Base-by-base conservation (phyloP, 2,113 vertebrate species). In the Lagopus leucura region DNA sequence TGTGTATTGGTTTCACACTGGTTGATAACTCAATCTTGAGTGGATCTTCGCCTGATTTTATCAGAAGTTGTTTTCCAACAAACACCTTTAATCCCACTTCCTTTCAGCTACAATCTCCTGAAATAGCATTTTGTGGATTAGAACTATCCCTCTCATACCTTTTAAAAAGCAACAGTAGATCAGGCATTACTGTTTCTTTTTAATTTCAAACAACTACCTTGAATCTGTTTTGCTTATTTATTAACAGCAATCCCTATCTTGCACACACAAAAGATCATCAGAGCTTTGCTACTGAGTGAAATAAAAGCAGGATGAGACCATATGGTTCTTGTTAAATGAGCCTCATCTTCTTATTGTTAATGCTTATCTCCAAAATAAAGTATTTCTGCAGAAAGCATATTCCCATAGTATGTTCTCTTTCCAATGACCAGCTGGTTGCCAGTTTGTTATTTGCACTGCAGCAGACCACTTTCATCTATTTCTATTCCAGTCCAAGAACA, bases 311-410 rank as follows among this genome's bases (percentile, higher is more conserved):
- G 75, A 92, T 79, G 42, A 75, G 76, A 88, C 85, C 94, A 96
- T 95, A 96, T 94, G 96, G 93, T 92, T 96, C 96, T 91, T 94
- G 94, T 97, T 97, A 94, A 91, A 94, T 14, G 40, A 94, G 50
- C 87, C 90, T 94, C 94, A 94, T 96, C 94, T 95, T 95, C 86
- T 94, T 86, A 96, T 96, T 95, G 90, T 93, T 97, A 96, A 95
- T 93, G 90, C 95, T 97, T 95, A 97, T 96, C 96, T 96, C 83
- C 88, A 92, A 93, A 96, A 92, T 93, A 96, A 97, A 97, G 95
- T 94, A 94, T 95, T 95, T 95, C 73, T 96, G 84, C 91, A 89
- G 82, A 94, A 96, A 97, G 66, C 93, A 74, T 96, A 97, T 96
- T 96, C 96, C 95, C 96, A 96, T 89, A 95, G 93, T 75, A 88